Evolutionary conservation across 2,888 invertebrate species (phyloP), one percentile per base, ranked within the genome.

Genomic region (Empis livida): DNA sequence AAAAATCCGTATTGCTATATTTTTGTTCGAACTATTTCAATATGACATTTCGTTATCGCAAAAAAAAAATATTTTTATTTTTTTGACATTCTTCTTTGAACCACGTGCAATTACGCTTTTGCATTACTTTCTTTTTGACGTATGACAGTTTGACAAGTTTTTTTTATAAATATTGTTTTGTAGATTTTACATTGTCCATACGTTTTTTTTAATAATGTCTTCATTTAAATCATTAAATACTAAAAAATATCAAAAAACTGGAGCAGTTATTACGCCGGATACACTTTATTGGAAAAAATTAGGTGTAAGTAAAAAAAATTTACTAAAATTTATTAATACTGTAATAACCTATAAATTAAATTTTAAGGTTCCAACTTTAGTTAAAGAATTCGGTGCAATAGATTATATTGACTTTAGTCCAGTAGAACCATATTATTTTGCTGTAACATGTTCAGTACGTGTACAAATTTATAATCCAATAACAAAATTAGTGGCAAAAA

Each of bases 341-440:
- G 73, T 70, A 17, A 15, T 43, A 31, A 32, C 27, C n/a, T 45
- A 2, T 2, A 16, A 2, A 23, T 43, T 11, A 15, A 1, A 35
- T 52, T 61, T 67, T 58, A 62, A 87, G 93, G 75, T 79, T 49
- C 91, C 93, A 23, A 85, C 90, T 3, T 74, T 91, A 37, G 79
- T 91, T 0, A 94, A 95, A 67, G 95, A 96, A 68, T 91, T 87
- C 68, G 92, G 92, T 17, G 82, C 89, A 0, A 87, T 97, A 46
- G 91, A 93, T 62, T 84, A 88, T 61, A 78, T 96, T 40, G 87
- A 93, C 64, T 91, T 96, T 62, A 87, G 89, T 51, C 90, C 91
- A 1, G 76, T 83, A 10, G 84, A 90, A 60, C 94, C 95, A 0
- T 79, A 89, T 71, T 82, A 88, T 64, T 89, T 95, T 72, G 94